phyloP scores from a whole-genome alignment of 2,888 invertebrate species.

The Agrilus mali region DNA sequence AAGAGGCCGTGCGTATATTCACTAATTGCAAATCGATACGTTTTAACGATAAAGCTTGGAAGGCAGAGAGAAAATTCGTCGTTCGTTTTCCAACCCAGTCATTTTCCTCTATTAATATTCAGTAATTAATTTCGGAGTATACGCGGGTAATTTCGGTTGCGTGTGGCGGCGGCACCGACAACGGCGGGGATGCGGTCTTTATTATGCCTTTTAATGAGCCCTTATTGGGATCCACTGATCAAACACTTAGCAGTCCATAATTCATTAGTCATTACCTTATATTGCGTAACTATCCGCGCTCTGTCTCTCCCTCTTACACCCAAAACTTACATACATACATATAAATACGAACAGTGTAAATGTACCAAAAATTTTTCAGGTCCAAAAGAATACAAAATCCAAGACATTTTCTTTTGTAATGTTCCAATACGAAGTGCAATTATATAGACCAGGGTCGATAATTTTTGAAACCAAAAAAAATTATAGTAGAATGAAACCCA shows the following conservation, averaged over 20 bases:
- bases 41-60: conserved; percentile 32
- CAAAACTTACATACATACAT: too few relatives aligned
- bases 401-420: too few relatives aligned
- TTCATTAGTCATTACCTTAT: conserved; percentile 13
- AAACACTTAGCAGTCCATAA: conserved; percentile 27
- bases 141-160: conserved; percentile 29
- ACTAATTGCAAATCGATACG: conserved; percentile 33
- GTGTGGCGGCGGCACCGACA: conserved; percentile 27
- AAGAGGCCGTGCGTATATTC: too few relatives aligned
- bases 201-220: conserved; percentile 29
- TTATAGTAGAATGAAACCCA: too few relatives aligned
- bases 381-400: too few relatives aligned
- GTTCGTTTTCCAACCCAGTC: conserved; percentile 29
- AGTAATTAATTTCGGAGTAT: conserved; percentile 33
- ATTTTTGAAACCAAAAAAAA: too few relatives aligned
- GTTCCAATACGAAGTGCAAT: too few relatives aligned
- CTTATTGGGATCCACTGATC: conserved; percentile 31
- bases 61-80: conserved; percentile 20
- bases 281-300: too few relatives aligned
- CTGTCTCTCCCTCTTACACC: too few relatives aligned
- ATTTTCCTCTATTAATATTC: conserved; percentile 34
- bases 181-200: conserved; percentile 27
- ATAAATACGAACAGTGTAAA: too few relatives aligned
- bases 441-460: too few relatives aligned
- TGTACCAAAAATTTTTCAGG: too few relatives aligned